phyloP scores from a whole-genome alignment of 2,113 vertebrate species.

The Neodon shergylaensis region DNA sequence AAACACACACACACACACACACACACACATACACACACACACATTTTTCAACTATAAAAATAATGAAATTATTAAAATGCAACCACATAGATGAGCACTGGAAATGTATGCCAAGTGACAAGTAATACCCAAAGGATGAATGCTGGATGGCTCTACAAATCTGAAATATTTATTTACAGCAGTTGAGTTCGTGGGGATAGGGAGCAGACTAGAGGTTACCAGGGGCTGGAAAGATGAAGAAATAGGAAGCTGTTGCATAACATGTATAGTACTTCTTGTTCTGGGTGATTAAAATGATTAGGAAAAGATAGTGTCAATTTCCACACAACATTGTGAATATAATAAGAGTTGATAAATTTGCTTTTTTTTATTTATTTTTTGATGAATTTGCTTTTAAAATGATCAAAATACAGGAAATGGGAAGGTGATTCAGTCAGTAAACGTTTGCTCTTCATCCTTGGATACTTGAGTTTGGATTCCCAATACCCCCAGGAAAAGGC shows the following conservation, averaged over 20 bases:
- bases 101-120: not conserved
- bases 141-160: not conserved
- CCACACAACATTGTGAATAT: not conserved
- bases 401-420: not conserved
- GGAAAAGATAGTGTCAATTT: not conserved
- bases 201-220: not conserved
- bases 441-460: not conserved
- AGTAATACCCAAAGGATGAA: not conserved
- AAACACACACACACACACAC: not conserved
- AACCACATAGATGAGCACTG: not conserved
- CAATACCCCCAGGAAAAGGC: too few species aligned
- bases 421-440: not conserved
- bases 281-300: not conserved
- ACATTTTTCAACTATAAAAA: constrained; percentile 10
- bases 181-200: not conserved
- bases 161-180: not conserved
- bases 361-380: too few species aligned
- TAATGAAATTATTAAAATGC: not conserved
- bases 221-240: not conserved
- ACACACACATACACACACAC: not conserved
- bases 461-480: not conserved
- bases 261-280: not conserved
- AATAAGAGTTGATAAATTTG: not conserved
- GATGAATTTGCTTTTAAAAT: not conserved
- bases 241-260: not conserved